Base-by-base conservation (phyloP, 2,888 invertebrate genomes). In the Pammene aurita region DNA sequence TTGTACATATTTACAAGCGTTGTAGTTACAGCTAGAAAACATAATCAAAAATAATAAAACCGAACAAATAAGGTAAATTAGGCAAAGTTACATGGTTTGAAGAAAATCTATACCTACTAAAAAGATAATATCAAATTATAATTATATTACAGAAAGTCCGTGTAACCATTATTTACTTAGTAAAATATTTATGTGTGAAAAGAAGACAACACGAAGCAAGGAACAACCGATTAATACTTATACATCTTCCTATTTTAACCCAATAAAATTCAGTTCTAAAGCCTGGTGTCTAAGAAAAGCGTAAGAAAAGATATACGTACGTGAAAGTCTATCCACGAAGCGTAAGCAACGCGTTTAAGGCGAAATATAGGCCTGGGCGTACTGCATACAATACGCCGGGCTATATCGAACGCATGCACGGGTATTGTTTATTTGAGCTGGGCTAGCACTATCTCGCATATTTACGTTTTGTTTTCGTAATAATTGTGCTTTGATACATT, bases 1-100 rank as follows among this genome's bases (percentile, higher is more conserved):
- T 88, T 88, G 85, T 87, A 90, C 90, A 90, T 91, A 91, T 91
- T 89, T 90, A 90, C 91, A 90, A 90, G 86, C 85, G 80, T 84
- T 78, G 73, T 80, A 74, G 81, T 84, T 86, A 86, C 80, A 85
- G 82, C 84, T 80, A 81, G 74, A 78, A 77, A 74, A 77, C 76
- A 77, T 73, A 74, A 65, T 63, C 38, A 66, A 52, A 63, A 52
- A 70, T 50, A 71, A 65, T 65, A 72, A 58, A 72, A 71, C 60
- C 55, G 66, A 71, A 35, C 52, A 48, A 58, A 60, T 52, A 71
- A 56, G 57, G 64, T 16, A 46, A 65, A 64, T 34, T 50, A 63
- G 50, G 46, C 48, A 41, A 38, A 42, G 74, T 72, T 71, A 73
- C 60, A 74, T 10, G 42, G 60, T 44, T 13, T 9, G 2, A 26